phyloP scores from a whole-genome alignment of 2,113 vertebrate species.

The Equus przewalskii region DNA sequence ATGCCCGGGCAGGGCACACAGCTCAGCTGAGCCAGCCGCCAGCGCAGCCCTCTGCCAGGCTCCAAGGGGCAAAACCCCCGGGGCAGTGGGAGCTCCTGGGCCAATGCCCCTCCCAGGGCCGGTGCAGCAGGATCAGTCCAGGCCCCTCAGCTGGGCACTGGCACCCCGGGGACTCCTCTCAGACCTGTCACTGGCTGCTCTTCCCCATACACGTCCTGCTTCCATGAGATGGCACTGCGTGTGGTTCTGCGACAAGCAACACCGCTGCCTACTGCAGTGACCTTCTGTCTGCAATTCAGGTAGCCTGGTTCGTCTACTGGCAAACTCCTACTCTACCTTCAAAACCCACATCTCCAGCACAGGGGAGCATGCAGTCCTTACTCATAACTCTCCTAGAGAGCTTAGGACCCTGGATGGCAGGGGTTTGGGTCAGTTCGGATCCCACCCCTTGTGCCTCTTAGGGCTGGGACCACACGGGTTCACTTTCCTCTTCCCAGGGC shows the following conservation, averaged over 20 bases:
- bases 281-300: neutral
- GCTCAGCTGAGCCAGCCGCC: neutral
- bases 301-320: neutral
- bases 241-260: rapidly evolving
- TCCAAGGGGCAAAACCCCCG: neutral
- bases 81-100: neutral
- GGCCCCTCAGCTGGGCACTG: neutral
- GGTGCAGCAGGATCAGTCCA: neutral
- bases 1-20: neutral
- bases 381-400: neutral
- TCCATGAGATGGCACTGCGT: rapidly evolving
- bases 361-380: neutral
- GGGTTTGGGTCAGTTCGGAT: neutral
- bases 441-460: neutral
- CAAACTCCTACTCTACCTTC: neutral
- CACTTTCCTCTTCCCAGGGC: neutral
- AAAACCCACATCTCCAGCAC: neutral
- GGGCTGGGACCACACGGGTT: neutral
- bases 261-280: too few species aligned
- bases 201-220: neutral
- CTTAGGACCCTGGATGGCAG: neutral
- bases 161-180: neutral
- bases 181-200: neutral
- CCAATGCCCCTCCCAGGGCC: neutral
- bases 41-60: neutral